Base-by-base conservation (phyloP, 1,140 invertebrate species). In the Odontomachus brunneus region DNA sequence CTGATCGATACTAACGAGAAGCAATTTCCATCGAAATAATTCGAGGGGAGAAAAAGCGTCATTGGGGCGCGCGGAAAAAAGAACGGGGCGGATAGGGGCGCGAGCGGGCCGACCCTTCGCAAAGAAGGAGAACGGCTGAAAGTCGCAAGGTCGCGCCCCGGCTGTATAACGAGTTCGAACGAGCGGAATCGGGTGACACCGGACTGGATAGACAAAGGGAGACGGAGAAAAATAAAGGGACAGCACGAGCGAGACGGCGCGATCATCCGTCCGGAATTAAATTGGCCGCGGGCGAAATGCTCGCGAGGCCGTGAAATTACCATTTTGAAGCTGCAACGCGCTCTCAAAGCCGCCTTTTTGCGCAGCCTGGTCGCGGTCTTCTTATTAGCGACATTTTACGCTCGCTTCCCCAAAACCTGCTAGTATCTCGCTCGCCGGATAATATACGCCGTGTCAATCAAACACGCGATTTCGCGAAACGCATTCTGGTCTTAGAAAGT, bases 261-360 rank as follows among this genome's bases (percentile, higher is more conserved):
- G 82, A 87, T 89, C 87, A 89, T 89, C 83, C 84, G 72, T 82
- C 88, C 75, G 71, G 88, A 89, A 89, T 87, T 84, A 89, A 89
- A 89, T 89, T 85, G 88, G 72, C 88, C 88, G 83, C 88, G 57
- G 85, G 88, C 60, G 81, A 73, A 87, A 89, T 89, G 88, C 85
- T 89, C 88, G 88, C 59, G 83, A 87, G 76, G 67, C 88, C 88
- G 88, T 89, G 88, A 89, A 89, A 89, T 89, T 89, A 89, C 88
- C 88, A 89, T 89, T 89, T 89, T 89, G 87, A 89, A 71, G 83
- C 78, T 72, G 80, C 84, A 75, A 73, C 80, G 67, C 78, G 44
- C 53, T 76, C 84, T 84, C 75, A 88, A 87, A 87, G 76, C 75
- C 69, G 57, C 63, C 75, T 87, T 88, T 88, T 75, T 83, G 59